Percentiles rank a stretch among this genome's conserved stretches.
phyloP scores from a whole-genome alignment of 1,140 invertebrate species.

The Amphibalanus amphitrite region DNA sequence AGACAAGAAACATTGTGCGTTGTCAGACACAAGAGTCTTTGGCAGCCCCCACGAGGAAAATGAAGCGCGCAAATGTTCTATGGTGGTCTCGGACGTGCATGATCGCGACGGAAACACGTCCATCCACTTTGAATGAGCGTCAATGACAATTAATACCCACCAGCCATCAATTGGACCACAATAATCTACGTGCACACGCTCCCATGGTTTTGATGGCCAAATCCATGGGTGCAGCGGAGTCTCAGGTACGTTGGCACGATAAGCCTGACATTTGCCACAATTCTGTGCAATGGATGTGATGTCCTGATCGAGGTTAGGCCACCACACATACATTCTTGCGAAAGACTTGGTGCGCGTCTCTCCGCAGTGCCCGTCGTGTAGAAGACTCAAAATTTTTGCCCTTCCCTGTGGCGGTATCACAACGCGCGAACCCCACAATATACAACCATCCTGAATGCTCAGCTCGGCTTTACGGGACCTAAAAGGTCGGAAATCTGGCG shows the following conservation, averaged over 20 bases:
- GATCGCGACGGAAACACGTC: not conserved
- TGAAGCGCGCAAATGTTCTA: not conserved
- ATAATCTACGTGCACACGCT: not conserved
- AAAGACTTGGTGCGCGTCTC: not conserved
- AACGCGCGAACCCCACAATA: not conserved
- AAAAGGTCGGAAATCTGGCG: not conserved
- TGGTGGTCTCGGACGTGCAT: not conserved
- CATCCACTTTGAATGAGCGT: not conserved
- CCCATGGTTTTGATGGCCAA: not conserved
- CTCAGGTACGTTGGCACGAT: not conserved
- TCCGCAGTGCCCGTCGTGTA: not conserved
- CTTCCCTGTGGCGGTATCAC: not conserved
- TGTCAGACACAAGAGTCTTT: not conserved
- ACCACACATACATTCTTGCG: not conserved
- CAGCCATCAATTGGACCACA: not conserved
- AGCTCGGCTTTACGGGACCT: not conserved
- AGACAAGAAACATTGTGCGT: not conserved
- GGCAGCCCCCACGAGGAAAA: not conserved
- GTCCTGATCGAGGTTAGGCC: not conserved
- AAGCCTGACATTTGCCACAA: not conserved
- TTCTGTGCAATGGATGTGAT: not conserved
- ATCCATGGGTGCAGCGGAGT: not conserved
- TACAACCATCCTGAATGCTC: not conserved
- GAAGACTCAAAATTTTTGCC: not conserved
- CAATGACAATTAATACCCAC: not conserved